Percentiles rank a stretch among this genome's conserved stretches.
These are phyloP conservation scores for Plagiodera versicolora DNA, from an alignment of 2,888 invertebrate genomes.

Conservation along the genomic window DNA sequence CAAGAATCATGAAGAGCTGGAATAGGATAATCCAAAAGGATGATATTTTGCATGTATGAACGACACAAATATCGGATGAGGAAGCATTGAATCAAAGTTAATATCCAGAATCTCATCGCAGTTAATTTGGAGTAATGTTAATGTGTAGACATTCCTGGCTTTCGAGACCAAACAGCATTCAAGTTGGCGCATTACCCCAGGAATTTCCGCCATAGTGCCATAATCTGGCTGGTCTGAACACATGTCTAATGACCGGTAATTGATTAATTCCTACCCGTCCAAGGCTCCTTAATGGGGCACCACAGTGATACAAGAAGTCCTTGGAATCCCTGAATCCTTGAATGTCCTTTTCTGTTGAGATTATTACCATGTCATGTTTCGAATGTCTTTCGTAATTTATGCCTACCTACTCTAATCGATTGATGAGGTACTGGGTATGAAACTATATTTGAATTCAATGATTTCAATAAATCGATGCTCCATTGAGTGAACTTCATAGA, in stretches of 20 bases:
- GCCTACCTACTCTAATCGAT: too few relatives aligned
- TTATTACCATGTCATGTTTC: too few relatives aligned
- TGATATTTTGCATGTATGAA: neutral
- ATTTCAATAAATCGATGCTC: too few relatives aligned
- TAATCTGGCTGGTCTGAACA: slow-evolving; percentile 49
- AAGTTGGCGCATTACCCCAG: slow-evolving; percentile 45
- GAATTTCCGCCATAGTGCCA: slow-evolving; percentile 44
- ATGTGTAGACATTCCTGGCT: slow-evolving; percentile 41
- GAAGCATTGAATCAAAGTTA: slow-evolving; percentile 32
- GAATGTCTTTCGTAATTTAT: too few relatives aligned
- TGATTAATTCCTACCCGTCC: slow-evolving; percentile 12
- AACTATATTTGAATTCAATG: too few relatives aligned
- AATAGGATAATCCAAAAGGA: neutral
- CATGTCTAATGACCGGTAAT: slow-evolving; percentile 34
- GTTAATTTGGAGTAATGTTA: slow-evolving; percentile 40
- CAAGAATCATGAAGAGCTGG: neutral
- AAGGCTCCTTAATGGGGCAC: neutral
- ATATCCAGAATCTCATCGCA: slow-evolving; percentile 27
- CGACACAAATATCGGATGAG: slow-evolving; percentile 15
- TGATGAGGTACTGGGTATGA: too few relatives aligned
- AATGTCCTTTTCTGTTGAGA: too few relatives aligned
- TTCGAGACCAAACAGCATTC: slow-evolving; percentile 35
- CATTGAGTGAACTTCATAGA: too few relatives aligned
- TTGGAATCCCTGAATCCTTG: too few relatives aligned
- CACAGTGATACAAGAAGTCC: neutral